Percentiles rank a stretch among this genome's conserved stretches.
phyloP scores from a whole-genome alignment of 1,140 invertebrate species.

The Pogonomyrmex barbatus region DNA sequence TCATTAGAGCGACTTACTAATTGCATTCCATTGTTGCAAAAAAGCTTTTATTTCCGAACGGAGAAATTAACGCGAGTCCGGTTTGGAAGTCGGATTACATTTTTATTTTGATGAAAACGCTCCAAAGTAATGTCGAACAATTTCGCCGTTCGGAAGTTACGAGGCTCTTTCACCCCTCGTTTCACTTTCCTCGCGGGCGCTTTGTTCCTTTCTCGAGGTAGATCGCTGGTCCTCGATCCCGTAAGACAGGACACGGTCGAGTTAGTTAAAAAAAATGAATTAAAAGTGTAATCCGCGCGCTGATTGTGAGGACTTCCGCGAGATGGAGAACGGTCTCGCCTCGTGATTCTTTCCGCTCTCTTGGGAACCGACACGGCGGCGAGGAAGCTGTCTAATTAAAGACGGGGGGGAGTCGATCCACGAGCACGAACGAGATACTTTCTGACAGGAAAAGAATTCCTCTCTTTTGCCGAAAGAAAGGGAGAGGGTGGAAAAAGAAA shows the following conservation, averaged over 20 bases:
- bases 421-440: slow-evolving; percentile 71
- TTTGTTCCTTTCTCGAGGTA: slow-evolving; percentile 18
- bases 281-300: slow-evolving; percentile 83
- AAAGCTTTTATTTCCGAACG: background rate
- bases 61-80: slow-evolving; percentile 2
- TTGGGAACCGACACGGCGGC: slow-evolving; percentile 76
- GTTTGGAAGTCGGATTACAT: background rate
- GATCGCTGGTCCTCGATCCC: slow-evolving; percentile 47
- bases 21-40: background rate
- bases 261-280: slow-evolving; percentile 83
- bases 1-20: background rate
- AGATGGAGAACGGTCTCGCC: slow-evolving; percentile 79
- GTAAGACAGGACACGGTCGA: slow-evolving; percentile 70
- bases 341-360: slow-evolving; percentile 82
- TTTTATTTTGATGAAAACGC: slow-evolving; percentile 46
- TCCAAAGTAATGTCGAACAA: slow-evolving; percentile 11
- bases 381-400: slow-evolving; percentile 84
- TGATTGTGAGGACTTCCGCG: slow-evolving; percentile 78
- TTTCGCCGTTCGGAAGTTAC: slow-evolving; percentile 56
- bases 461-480: slow-evolving; percentile 39
- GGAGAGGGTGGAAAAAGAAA: slow-evolving; percentile 54
- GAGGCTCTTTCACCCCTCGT: slow-evolving; percentile 65
- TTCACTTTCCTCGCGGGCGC: slow-evolving; percentile 56
- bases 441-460: slow-evolving; percentile 70
- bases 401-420: slow-evolving; percentile 73